Evolutionary conservation across 2,113 vertebrate species (phyloP).

Genomic region (Sisor rabdophorus): DNA sequence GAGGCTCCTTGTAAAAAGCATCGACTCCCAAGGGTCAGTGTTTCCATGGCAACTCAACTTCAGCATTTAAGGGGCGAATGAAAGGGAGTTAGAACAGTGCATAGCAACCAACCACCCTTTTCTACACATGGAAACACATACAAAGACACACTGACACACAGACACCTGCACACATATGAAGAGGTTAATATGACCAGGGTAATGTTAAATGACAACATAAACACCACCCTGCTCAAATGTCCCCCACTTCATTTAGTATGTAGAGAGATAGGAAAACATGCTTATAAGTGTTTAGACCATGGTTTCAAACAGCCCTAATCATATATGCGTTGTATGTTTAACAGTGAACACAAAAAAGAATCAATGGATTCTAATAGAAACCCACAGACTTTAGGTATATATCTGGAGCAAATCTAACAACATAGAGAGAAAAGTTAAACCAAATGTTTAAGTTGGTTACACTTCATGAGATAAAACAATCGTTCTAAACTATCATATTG

Average conservation of each 20-base stretch:
- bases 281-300: not conserved
- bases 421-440: no score
- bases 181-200: no score
- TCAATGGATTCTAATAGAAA: slow-evolving; percentile 3
- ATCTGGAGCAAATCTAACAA: not conserved
- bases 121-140: slow-evolving; percentile 32
- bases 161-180: slow-evolving; percentile 41
- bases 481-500: slow-evolving; percentile 15
- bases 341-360: slow-evolving; percentile 14
- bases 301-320: not conserved
- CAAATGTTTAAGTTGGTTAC: slow-evolving; percentile 24
- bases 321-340: slow-evolving; percentile 14
- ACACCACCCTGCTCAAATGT: slow-evolving; percentile 27
- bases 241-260: slow-evolving; percentile 7
- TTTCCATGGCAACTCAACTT: slow-evolving; percentile 75
- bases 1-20: slow-evolving; percentile 65
- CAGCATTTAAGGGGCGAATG: slow-evolving; percentile 67
- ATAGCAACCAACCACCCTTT: slow-evolving; percentile 53
- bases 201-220: not conserved
- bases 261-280: not conserved
- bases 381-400: not conserved
- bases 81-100: slow-evolving; percentile 60
- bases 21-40: slow-evolving; percentile 69
- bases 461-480: slow-evolving; percentile 32
- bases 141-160: slow-evolving; percentile 39